These are phyloP conservation scores for Penaeus vannamei DNA, from an alignment of 1,140 invertebrate genomes.

Conservation along the genomic window DNA sequence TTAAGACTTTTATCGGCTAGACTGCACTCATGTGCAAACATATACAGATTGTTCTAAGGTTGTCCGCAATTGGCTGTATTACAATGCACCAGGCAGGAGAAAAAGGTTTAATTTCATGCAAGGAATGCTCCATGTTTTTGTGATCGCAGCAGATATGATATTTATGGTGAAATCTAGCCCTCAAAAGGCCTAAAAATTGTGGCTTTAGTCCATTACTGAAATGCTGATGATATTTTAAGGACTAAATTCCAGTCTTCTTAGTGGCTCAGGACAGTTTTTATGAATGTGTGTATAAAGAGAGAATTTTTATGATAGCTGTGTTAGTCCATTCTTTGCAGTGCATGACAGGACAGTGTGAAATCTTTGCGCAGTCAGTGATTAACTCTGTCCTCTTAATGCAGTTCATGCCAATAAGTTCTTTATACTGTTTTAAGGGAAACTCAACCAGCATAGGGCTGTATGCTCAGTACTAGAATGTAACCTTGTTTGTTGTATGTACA, in stretches of 20 bases:
- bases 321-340: slow-evolving; percentile 42
- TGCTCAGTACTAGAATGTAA: slow-evolving; percentile 41
- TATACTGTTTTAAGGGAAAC: slow-evolving; percentile 44
- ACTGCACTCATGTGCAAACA: too few species aligned
- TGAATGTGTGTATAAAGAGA: slow-evolving; percentile 51
- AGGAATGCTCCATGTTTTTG: too few species aligned
- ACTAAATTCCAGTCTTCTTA: slow-evolving; percentile 60
- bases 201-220: not conserved
- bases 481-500: not conserved
- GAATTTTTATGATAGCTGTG: slow-evolving; percentile 45
- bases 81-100: too few species aligned
- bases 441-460: slow-evolving; percentile 44
- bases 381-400: slow-evolving; percentile 17
- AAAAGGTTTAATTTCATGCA: too few species aligned
- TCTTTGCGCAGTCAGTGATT: slow-evolving; percentile 12
- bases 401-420: slow-evolving; percentile 3
- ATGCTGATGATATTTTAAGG: slow-evolving; percentile 46
- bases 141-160: too few species aligned
- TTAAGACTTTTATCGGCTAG: too few species aligned
- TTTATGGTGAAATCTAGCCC: too few species aligned
- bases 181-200: too few species aligned
- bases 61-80: too few species aligned
- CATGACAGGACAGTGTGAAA: slow-evolving; percentile 7
- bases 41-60: too few species aligned
- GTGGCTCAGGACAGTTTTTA: slow-evolving; percentile 58